Conservation (phyloP, 2,797 vertebrate genomes). For the Sternotherus odoratus region DNA sequence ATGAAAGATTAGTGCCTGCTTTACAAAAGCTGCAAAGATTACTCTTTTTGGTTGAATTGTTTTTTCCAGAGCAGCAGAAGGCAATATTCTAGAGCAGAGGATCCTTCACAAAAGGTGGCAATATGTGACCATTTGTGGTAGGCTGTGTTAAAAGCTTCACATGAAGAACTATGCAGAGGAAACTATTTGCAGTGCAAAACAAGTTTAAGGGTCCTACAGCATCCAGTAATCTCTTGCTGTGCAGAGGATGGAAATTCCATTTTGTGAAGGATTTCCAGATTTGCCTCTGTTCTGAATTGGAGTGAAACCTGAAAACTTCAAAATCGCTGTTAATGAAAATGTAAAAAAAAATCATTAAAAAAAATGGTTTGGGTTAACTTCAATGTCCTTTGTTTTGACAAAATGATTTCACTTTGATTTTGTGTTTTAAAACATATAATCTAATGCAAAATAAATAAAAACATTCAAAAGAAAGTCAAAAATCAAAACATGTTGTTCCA, state of each 20-base stretch:
- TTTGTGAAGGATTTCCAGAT: neutral
- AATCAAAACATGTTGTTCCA: neutral
- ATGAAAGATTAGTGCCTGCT: neutral
- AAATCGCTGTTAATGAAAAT: no score
- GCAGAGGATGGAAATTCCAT: neutral
- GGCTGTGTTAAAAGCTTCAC: neutral
- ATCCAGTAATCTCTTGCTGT: neutral
- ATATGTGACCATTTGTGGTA: neutral
- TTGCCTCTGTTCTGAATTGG: no score
- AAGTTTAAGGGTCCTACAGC: neutral
- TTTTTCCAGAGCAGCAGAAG: neutral
- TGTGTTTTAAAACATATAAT: neutral
- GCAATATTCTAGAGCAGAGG: neutral
- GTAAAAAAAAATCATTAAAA: no score
- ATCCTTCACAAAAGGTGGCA: neutral
- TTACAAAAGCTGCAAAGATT: neutral
- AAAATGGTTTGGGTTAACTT: no score
- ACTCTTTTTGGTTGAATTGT: neutral
- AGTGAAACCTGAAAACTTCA: no score
- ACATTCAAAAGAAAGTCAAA: neutral
- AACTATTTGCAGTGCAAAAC: neutral
- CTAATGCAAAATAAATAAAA: neutral
- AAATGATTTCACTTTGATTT: no score
- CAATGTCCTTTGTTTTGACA: no score
- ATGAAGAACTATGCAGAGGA: neutral